These are phyloP conservation scores for Dryomyza anilis DNA, from an alignment of 2,888 invertebrate genomes.

Conservation along the genomic window DNA sequence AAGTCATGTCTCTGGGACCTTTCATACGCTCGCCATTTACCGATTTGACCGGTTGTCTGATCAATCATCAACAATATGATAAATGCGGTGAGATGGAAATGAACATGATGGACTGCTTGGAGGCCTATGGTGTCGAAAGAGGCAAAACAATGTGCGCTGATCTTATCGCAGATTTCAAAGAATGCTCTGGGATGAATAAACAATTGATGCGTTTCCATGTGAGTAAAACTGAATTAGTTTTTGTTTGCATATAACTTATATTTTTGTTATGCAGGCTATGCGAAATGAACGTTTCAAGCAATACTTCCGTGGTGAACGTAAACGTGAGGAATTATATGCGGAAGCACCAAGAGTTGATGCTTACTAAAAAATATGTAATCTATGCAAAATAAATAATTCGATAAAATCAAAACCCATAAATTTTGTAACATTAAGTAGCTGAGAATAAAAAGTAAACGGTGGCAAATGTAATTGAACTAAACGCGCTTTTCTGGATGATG, in stretches of 20 bases:
- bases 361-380: constrained; percentile 64
- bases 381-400: too few relatives aligned
- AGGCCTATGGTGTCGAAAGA: constrained; percentile 77
- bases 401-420: too few relatives aligned
- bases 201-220: constrained; percentile 68
- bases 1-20: constrained; percentile 69
- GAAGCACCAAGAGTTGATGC: constrained; percentile 66
- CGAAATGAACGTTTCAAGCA: constrained; percentile 68
- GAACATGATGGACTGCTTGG: constrained; percentile 76
- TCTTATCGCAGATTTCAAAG: constrained; percentile 72
- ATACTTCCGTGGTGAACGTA: constrained; percentile 66
- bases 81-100: constrained; percentile 73
- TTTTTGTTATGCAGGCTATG: constrained; percentile 71
- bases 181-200: constrained; percentile 69
- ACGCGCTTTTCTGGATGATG: too few relatives aligned
- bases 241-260: background rate
- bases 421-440: too few relatives aligned
- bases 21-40: constrained; percentile 73
- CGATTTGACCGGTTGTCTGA: constrained; percentile 70
- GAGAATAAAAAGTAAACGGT: too few relatives aligned
- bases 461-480: too few relatives aligned
- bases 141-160: constrained; percentile 69
- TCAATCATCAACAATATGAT: constrained; percentile 71
- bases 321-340: constrained; percentile 64
- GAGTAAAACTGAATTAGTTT: constrained; percentile 29